phyloP scores from a whole-genome alignment of 2,888 invertebrate species.

The Agrilus biguttatus region DNA sequence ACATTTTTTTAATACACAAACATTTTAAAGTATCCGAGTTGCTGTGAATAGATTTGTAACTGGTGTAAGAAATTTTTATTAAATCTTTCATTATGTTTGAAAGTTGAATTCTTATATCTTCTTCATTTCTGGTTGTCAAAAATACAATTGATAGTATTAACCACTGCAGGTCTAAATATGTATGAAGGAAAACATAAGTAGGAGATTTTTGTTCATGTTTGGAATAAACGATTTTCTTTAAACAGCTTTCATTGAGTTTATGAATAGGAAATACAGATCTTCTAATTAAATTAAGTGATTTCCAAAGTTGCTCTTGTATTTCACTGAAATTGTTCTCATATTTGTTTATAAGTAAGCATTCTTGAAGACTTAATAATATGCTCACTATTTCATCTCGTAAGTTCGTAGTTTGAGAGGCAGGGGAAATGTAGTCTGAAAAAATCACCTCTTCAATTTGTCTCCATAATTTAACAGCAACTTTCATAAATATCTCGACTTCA shows the following conservation, averaged over 20 bases:
- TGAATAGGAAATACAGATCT: constrained; percentile 8
- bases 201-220: constrained; percentile 5
- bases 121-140: constrained; percentile 2
- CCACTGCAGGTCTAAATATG: constrained; percentile 11
- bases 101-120: constrained; percentile 9
- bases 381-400: constrained; percentile 14
- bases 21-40: constrained; percentile 15
- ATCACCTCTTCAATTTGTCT: constrained; percentile 18
- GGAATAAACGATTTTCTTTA: constrained; percentile 8
- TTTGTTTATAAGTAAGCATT: constrained; percentile 3
- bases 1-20: constrained; percentile 19
- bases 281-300: constrained; percentile 6
- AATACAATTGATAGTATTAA: constrained; percentile 6
- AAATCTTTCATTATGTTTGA: constrained; percentile 17
- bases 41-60: constrained; percentile 5
- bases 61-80: constrained; percentile 14
- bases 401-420: constrained; percentile 10
- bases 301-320: constrained; percentile 1
- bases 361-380: constrained; percentile 5
- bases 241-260: constrained; percentile 6
- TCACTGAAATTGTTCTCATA: background rate
- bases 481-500: too few species aligned
- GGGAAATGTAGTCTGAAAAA: constrained; percentile 12
- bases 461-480: constrained; percentile 10
- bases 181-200: constrained; percentile 12